Evolutionary conservation across 2,888 invertebrate species (phyloP).

Genomic region (Emmelina monodactyla): DNA sequence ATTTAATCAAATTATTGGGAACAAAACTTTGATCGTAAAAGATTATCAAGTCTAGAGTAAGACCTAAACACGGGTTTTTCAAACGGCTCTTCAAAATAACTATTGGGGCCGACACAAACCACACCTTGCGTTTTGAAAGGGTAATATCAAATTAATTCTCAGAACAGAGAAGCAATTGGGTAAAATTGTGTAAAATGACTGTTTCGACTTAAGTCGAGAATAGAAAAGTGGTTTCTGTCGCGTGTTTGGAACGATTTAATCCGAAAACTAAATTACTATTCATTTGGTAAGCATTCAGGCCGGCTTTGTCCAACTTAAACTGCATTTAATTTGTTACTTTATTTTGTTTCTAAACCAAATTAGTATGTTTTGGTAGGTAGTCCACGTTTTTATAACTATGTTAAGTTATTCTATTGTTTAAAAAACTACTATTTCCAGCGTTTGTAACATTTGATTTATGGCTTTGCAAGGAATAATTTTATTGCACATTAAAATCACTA

Average conservation of each 20-base stretch:
- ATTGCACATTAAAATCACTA: too few species aligned
- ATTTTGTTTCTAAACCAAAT: too few species aligned
- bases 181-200: slow-evolving; percentile 66
- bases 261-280: slow-evolving; percentile 63
- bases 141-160: slow-evolving; percentile 65
- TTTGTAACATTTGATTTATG: too few species aligned
- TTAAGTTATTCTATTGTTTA: too few species aligned
- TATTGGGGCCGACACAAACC: slow-evolving; percentile 47
- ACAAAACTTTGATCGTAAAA: slow-evolving; percentile 39
- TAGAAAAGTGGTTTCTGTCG: slow-evolving; percentile 65
- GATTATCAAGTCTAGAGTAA: slow-evolving; percentile 47
- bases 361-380: too few species aligned
- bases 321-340: slow-evolving; percentile 39
- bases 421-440: too few species aligned
- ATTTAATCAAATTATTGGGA: slow-evolving; percentile 32
- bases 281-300: slow-evolving; percentile 58
- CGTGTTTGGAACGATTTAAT: slow-evolving; percentile 64
- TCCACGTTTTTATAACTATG: too few species aligned
- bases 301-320: slow-evolving; percentile 54
- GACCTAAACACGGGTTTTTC: slow-evolving; percentile 49
- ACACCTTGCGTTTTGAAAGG: slow-evolving; percentile 64
- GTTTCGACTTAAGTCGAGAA: slow-evolving; percentile 53
- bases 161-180: slow-evolving; percentile 60
- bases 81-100: slow-evolving; percentile 55
- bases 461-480: too few species aligned